Percentiles rank a stretch among this genome's conserved stretches.
phyloP scores from a whole-genome alignment of 2,797 vertebrate species.

The Paedocypris micromegethes region DNA sequence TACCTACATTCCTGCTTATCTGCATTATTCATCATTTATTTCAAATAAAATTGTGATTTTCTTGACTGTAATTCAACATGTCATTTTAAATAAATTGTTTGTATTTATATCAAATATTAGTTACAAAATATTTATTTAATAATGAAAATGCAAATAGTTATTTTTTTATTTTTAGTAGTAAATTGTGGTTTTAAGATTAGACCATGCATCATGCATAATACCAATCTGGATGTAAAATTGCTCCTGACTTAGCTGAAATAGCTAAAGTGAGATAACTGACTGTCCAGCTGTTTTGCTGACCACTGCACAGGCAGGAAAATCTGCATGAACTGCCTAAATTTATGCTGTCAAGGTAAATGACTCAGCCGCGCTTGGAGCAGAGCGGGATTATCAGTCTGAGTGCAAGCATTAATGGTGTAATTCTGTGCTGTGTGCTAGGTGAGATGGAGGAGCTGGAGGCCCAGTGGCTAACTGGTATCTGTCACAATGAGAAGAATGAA shows the following conservation, averaged over 20 bases:
- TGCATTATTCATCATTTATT: too few relatives aligned
- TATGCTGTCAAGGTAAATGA: not conserved
- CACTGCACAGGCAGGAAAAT: not conserved
- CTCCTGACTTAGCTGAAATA: too few relatives aligned
- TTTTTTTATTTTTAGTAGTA: too few relatives aligned
- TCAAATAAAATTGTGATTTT: too few relatives aligned
- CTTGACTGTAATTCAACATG: too few relatives aligned
- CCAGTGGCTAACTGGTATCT: constrained; percentile 95
- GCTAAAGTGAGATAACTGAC: not conserved
- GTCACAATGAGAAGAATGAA: constrained; percentile 96
- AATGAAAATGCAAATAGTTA: too few relatives aligned
- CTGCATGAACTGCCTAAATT: not conserved
- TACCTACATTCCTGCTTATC: too few relatives aligned
- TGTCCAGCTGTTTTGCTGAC: not conserved
- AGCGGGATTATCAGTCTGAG: not conserved
- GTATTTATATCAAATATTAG: too few relatives aligned
- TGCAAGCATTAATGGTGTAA: constrained; percentile 16
- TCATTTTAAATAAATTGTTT: too few relatives aligned
- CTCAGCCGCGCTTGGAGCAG: constrained; percentile 1
- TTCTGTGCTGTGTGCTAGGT: constrained; percentile 62
- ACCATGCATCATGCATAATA: not conserved
- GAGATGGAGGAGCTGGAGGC: constrained; percentile 98
- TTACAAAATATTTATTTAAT: too few relatives aligned
- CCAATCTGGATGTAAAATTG: not conserved
- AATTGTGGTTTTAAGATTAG: not conserved